Conservation (phyloP, 2,797 vertebrate genomes). For the Pantherophis alleghaniensis region DNA sequence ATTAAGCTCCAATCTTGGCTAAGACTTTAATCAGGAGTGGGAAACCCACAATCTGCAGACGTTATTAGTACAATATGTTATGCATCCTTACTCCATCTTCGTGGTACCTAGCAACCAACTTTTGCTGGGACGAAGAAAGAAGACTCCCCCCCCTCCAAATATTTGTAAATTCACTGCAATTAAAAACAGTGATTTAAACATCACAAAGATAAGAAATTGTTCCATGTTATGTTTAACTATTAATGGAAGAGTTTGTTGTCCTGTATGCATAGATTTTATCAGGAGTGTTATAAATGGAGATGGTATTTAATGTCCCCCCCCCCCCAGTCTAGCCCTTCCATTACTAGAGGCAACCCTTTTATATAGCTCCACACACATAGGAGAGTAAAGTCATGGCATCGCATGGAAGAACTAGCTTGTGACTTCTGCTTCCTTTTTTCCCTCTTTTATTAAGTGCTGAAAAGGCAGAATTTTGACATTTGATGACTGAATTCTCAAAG, state of each 20-base stretch:
- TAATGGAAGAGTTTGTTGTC: not conserved
- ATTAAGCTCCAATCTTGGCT: not conserved
- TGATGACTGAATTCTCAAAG: not conserved
- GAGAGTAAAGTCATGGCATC: not conserved
- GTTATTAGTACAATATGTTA: not conserved
- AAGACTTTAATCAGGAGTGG: not conserved
- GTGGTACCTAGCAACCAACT: not conserved
- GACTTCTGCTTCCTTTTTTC: not conserved
- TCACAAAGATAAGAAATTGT: not conserved
- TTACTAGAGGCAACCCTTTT: not conserved
- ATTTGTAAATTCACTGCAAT: not conserved
- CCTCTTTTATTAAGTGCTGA: not conserved
- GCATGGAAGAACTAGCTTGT: not conserved
- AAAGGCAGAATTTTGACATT: not conserved
- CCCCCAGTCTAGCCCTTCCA: not conserved
- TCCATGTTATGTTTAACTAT: not conserved
- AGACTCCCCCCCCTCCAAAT: not conserved
- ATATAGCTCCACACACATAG: not conserved
- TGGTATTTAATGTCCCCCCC: not conserved
- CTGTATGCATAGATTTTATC: not conserved
- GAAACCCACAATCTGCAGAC: not conserved
- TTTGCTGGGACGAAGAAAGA: not conserved
- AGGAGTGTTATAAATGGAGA: not conserved
- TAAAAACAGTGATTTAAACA: not conserved
- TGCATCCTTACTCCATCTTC: not conserved